A percentile compares a stretch with the other conserved stretches of the same genome.
Conservation (phyloP, 2,797 vertebrate genomes). For the Phalanger gymnotis region DNA sequence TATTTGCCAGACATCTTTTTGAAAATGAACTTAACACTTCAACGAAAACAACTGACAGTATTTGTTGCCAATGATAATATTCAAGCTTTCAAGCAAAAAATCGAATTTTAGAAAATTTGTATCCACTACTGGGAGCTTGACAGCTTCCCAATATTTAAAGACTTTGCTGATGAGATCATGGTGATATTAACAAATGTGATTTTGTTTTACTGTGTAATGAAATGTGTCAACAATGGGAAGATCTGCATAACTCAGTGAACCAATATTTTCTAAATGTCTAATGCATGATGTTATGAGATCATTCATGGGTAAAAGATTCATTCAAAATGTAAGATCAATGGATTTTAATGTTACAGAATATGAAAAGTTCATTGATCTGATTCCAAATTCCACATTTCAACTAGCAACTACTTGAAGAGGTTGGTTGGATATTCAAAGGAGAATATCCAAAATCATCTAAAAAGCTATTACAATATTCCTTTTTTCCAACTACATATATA, state of each 20-base stretch:
- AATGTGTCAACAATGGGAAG: neutral
- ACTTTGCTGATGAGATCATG: neutral
- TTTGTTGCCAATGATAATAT: neutral
- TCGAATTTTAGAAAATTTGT: neutral
- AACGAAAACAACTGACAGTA: neutral
- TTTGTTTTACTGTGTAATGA: neutral
- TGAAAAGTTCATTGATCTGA: neutral
- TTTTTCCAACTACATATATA: neutral
- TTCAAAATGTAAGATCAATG: neutral
- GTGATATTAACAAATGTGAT: neutral
- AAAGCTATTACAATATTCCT: neutral
- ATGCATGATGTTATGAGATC: neutral
- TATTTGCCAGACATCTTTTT: neutral
- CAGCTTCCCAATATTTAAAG: neutral
- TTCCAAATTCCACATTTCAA: neutral
- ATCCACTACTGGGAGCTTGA: neutral
- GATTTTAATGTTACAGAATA: neutral
- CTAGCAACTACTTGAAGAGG: neutral
- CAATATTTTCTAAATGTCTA: neutral
- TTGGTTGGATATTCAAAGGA: neutral
- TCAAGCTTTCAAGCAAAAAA: neutral
- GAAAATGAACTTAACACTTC: neutral
- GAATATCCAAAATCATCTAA: neutral
- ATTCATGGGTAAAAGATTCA: neutral
- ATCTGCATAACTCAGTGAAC: neutral